Evolutionary conservation across 2,888 invertebrate genomes (phyloP).

Genomic region (Cheilosia impressa): DNA sequence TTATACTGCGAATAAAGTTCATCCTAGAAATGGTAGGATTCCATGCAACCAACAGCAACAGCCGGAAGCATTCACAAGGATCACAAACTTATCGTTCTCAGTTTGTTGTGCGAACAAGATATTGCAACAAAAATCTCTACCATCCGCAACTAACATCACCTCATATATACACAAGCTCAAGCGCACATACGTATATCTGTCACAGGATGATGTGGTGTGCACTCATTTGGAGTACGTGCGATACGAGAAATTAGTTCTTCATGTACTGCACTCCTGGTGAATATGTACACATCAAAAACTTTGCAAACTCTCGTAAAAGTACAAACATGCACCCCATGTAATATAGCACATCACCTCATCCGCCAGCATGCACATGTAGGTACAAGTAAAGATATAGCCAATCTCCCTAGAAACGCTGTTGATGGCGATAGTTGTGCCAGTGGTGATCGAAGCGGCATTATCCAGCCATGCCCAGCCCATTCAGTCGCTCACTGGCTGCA

Average conservation of each 20-base stretch:
- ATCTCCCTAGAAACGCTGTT: slow-evolving; percentile 20
- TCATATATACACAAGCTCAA: slow-evolving; percentile 13
- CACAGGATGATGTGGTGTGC: slow-evolving; percentile 54
- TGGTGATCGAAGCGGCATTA: slow-evolving; percentile 40
- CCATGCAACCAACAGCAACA: slow-evolving; percentile 21
- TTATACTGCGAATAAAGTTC: slow-evolving; percentile 13
- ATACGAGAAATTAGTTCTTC: slow-evolving; percentile 56
- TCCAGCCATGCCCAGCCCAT: slow-evolving; percentile 58
- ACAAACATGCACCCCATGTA: slow-evolving; percentile 5
- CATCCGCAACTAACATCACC: slow-evolving; percentile 28
- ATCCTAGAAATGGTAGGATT: slow-evolving; percentile 24
- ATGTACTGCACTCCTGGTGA: slow-evolving; percentile 16
- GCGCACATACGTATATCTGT: slow-evolving; percentile 44
- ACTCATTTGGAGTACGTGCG: slow-evolving; percentile 53
- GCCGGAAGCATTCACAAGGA: slow-evolving; percentile 37
- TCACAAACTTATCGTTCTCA: slow-evolving; percentile 3
- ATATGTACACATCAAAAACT: slow-evolving; percentile 41
- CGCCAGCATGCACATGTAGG: background rate
- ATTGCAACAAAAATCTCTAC: slow-evolving; percentile 35
- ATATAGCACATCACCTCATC: slow-evolving; percentile 44
- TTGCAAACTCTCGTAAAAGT: slow-evolving; percentile 45
- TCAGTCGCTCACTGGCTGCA: slow-evolving; percentile 54
- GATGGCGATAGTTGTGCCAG: slow-evolving; percentile 8
- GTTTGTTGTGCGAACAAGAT: slow-evolving; percentile 20
- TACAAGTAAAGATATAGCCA: slow-evolving; percentile 36